Percentiles rank a stretch among this genome's conserved stretches.
Evolutionary conservation across 2,888 invertebrate species (phyloP).

Genomic region (Hypolimnas misippus): DNA sequence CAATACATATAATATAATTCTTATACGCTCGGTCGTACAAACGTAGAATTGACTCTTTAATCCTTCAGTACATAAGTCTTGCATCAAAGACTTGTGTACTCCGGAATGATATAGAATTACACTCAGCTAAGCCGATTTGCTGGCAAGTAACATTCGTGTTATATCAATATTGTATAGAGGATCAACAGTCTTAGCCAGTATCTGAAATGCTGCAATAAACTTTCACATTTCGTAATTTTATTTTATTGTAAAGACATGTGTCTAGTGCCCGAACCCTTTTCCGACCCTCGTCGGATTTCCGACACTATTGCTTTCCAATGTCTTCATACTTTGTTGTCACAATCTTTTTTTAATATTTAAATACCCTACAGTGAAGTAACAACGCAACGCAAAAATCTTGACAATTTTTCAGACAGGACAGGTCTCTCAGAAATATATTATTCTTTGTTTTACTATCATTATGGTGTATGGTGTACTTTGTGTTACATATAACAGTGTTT

Average conservation of each 20-base stretch:
- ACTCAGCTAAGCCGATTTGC: constrained; percentile 10
- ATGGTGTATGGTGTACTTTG: too few relatives aligned
- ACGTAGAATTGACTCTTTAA: constrained; percentile 8
- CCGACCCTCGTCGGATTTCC: constrained; percentile 66
- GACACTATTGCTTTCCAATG: constrained; percentile 72
- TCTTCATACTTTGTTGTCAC: constrained; percentile 68
- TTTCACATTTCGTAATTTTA: constrained; percentile 48
- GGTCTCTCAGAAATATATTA: background rate
- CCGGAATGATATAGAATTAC: constrained; percentile 7
- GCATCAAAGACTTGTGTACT: constrained; percentile 3
- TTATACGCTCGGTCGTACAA: too few relatives aligned
- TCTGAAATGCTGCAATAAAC: constrained; percentile 38
- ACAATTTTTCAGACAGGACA: background rate
- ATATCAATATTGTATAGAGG: constrained; percentile 14
- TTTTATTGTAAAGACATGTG: constrained; percentile 72
- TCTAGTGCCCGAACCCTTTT: constrained; percentile 69
- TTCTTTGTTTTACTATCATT: too few relatives aligned
- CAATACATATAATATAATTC: too few relatives aligned
- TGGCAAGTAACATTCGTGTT: background rate
- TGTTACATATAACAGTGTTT: too few relatives aligned
- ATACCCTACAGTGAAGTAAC: background rate
- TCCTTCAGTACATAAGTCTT: constrained; percentile 5
- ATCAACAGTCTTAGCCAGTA: constrained; percentile 16
- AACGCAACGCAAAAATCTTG: background rate
- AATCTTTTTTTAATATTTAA: constrained; percentile 58